Evolutionary conservation across 2,797 vertebrate genomes (phyloP), one percentile per base, ranked within the genome.

Genomic region (Sebastes variabilis): DNA sequence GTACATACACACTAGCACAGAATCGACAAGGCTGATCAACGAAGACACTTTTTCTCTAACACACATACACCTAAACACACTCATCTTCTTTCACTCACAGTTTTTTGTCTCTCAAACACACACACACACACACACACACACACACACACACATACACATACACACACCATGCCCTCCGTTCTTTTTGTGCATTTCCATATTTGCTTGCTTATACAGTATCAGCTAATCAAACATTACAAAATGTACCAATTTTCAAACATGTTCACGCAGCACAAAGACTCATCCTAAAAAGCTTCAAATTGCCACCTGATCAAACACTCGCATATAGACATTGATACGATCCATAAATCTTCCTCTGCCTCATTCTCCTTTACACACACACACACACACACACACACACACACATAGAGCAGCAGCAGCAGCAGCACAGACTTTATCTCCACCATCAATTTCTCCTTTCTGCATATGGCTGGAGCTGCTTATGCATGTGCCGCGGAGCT

Each of bases 381-480:
- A 55, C 29, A 55, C 66, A 54, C 29, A 34, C 66, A 54, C 46
- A 68, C 25, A 52, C 38, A 49, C 27, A 32, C 66, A 55, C 49
- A 83, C 61, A 86, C 72, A 80, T n/a, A 70, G 59, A 88, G 66
- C 77, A 76, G 82, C 79, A 79, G 36, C 36, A 34, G 36, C 36
- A 38, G 86, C 68, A 90, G 87, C 89, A 80, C 60, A 93, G 91
- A 93, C 94, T 95, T 96, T 95, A 96, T 96, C 95, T 95, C 91
- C 83, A 89, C 95, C 94, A 96, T 96, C 95, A 95, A 94, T 95
- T 95, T 95, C 91, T 92, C 75, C 89, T 92, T 90, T 96, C 93
- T 96, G 95, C 95, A 96, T 95, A 95, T 95, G 93, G 95, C 92
- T 94, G 89, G 89, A 92, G 95, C 93, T 96, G 95, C 96, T 96